Evolutionary conservation across 2,888 invertebrate species (phyloP).

Genomic region (Nipponacmea schrenckii): DNA sequence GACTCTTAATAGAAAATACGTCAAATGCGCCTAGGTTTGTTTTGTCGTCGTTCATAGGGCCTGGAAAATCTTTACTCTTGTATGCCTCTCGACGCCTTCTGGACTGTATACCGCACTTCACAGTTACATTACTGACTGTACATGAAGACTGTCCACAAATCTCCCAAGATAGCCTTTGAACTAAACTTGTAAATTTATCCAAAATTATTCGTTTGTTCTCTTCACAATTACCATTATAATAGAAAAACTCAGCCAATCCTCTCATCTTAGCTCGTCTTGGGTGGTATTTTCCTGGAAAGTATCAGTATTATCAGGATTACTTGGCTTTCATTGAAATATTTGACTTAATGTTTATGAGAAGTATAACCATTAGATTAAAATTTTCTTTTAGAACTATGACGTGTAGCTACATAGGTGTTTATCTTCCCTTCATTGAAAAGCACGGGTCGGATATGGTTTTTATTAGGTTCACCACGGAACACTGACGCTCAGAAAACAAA

Average conservation of each 20-base stretch:
- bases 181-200: conserved; percentile 16
- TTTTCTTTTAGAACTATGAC: too few relatives aligned
- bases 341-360: background rate
- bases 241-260: conserved; percentile 29
- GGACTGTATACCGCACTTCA: conserved; percentile 26
- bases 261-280: conserved; percentile 27
- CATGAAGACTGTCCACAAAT: conserved; percentile 27
- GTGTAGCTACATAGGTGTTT: too few relatives aligned
- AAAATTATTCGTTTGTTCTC: conserved; percentile 22
- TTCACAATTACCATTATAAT: conserved; percentile 30
- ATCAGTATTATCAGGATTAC: background rate
- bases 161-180: conserved; percentile 21
- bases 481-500: too few relatives aligned
- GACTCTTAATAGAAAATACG: background rate
- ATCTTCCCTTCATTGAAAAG: too few relatives aligned
- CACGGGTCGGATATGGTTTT: too few relatives aligned
- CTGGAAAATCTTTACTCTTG: background rate
- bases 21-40: background rate
- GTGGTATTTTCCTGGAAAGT: conserved; percentile 25
- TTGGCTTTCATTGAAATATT: background rate
- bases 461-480: too few relatives aligned
- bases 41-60: background rate
- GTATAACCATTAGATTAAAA: too few relatives aligned
- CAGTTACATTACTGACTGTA: conserved; percentile 24
- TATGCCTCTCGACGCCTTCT: conserved; percentile 19